These are phyloP conservation scores for Hyperoodon ampullatus DNA, from an alignment of 2,113 vertebrate species.

Conservation along the genomic window DNA sequence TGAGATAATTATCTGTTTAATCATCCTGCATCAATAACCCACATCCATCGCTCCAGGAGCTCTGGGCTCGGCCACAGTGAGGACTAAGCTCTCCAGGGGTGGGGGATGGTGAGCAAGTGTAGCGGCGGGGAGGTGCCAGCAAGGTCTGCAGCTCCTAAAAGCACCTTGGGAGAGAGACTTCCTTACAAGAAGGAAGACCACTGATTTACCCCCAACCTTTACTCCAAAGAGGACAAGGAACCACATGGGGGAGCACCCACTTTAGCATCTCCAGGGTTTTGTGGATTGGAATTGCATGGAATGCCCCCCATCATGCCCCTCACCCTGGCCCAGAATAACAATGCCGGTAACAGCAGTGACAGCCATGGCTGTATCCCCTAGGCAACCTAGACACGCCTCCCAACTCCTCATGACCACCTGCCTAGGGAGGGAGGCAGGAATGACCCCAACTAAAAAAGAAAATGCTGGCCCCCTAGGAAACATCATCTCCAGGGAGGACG, in stretches of 20 bases:
- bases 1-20: neutral
- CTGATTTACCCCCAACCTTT: neutral
- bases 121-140: fast-evolving
- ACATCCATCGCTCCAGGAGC: neutral
- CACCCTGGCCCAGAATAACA: neutral
- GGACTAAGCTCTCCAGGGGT: neutral
- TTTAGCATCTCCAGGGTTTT: neutral
- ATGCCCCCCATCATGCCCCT: neutral
- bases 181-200: neutral
- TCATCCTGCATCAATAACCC: neutral
- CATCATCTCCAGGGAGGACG: neutral
- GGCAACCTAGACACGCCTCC: neutral
- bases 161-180: neutral
- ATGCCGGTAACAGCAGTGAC: neutral
- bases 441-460: neutral
- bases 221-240: neutral
- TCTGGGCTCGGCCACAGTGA: fast-evolving
- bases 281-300: neutral
- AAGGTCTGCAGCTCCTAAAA: neutral
- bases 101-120: neutral
- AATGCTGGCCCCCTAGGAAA: neutral
- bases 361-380: neutral
- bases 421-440: neutral
- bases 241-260: neutral
- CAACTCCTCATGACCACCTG: neutral